phyloP scores from a whole-genome alignment of 2,113 vertebrate genomes.

The Dasypus novemcinctus region DNA sequence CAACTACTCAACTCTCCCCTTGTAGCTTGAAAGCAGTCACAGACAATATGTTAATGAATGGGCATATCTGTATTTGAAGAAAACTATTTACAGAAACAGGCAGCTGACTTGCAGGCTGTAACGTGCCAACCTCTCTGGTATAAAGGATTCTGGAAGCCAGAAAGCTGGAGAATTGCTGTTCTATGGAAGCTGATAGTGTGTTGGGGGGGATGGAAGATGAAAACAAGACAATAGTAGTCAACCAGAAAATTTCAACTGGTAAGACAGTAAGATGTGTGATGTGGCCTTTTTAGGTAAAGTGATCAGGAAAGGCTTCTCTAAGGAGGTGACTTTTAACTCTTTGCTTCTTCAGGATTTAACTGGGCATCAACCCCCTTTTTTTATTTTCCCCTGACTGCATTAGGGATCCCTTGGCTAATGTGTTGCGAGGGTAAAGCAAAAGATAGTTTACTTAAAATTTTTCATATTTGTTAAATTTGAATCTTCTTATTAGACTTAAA shows the following conservation, averaged over 20 bases:
- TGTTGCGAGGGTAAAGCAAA: neutral
- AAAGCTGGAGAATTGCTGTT: neutral
- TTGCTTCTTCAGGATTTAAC: neutral
- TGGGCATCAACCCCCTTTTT: neutral
- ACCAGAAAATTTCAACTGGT: neutral
- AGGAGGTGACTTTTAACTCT: neutral
- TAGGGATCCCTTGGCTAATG: neutral
- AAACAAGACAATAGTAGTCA: neutral
- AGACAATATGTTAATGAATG: neutral
- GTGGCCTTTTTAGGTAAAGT: neutral
- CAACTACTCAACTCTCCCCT: neutral
- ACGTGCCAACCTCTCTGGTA: neutral
- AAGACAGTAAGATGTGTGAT: neutral
- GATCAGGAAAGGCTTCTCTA: neutral
- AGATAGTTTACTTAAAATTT: neutral
- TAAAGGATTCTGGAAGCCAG: neutral
- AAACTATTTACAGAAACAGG: neutral
- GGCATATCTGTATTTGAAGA: neutral
- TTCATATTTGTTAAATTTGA: neutral
- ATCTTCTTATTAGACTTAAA: neutral
- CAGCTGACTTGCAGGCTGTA: neutral
- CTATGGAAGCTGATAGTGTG: neutral
- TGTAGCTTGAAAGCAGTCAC: neutral
- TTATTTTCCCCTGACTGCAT: neutral
- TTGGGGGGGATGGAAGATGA: neutral